A percentile compares a stretch with the other conserved stretches of the same genome.
These are phyloP conservation scores for Stegodyphus mimosarum DNA, from an alignment of 1,140 invertebrate genomes.

Conservation along the genomic window DNA sequence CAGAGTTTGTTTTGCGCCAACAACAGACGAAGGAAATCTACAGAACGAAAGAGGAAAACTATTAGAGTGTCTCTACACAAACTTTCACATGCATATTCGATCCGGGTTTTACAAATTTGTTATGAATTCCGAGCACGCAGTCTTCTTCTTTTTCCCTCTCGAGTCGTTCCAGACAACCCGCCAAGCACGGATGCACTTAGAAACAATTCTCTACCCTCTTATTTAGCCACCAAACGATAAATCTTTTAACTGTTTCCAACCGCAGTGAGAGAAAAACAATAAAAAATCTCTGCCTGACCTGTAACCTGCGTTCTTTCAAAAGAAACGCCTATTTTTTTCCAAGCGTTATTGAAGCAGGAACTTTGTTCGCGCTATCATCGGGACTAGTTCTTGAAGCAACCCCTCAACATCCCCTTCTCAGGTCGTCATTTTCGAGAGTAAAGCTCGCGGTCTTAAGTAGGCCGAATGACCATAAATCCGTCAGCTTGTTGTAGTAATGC, in stretches of 20 bases:
- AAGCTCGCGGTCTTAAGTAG: too few species aligned
- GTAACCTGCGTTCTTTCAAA: not conserved
- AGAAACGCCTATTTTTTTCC: not conserved
- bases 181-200: conserved; percentile 30
- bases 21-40: too few species aligned
- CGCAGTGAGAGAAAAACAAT: not conserved
- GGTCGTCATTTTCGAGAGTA: too few species aligned
- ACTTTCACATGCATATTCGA: too few species aligned
- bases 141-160: not conserved
- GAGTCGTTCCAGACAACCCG: not conserved
- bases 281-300: not conserved
- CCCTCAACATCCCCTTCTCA: not conserved
- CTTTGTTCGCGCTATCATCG: not conserved
- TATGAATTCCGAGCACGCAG: not conserved
- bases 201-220: conserved; percentile 46
- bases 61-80: too few species aligned
- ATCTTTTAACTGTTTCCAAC: conserved; percentile 7
- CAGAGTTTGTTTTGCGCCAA: too few species aligned
- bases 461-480: not conserved
- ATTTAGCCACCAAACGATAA: conserved; percentile 12
- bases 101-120: too few species aligned
- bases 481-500: not conserved
- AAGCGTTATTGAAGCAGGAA: not conserved
- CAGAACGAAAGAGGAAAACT: too few species aligned
- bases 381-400: not conserved